Evolutionary conservation across 2,113 vertebrate genomes (phyloP).

Genomic region (Podarcis raffonei): DNA sequence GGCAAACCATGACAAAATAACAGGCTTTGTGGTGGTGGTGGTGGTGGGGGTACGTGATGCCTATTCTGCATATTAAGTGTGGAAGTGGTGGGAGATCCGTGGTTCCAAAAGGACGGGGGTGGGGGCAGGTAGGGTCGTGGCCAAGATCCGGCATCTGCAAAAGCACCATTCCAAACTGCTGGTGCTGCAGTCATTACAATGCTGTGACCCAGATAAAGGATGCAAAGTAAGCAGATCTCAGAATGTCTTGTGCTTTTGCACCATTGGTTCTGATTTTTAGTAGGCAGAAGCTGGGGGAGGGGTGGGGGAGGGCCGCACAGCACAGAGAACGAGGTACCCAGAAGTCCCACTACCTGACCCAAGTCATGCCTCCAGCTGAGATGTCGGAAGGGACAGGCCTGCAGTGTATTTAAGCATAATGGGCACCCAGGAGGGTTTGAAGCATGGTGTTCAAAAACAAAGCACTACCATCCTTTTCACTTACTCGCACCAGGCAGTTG

Average conservation of each 20-base stretch:
- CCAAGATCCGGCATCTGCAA: not conserved
- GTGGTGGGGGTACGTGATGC: not conserved
- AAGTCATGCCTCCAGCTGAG: too few species aligned
- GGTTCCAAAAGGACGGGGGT: not conserved
- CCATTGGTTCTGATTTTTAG: not conserved
- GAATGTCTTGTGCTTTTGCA: too few species aligned
- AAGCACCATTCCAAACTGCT: not conserved
- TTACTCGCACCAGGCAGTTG: too few species aligned
- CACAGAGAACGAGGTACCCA: not conserved
- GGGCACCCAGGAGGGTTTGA: not conserved
- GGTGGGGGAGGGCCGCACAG: not conserved
- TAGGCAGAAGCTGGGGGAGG: not conserved
- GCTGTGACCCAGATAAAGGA: not conserved
- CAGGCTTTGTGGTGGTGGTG: not conserved
- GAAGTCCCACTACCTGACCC: not conserved
- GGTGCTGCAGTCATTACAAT: not conserved
- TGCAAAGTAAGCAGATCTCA: too few species aligned
- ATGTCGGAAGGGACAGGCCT: too few species aligned
- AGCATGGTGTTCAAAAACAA: not conserved
- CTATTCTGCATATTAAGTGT: not conserved
- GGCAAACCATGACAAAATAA: not conserved
- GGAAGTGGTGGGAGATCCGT: too few species aligned
- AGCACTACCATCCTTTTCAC: not conserved
- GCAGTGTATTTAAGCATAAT: too few species aligned
- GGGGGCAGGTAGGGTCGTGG: not conserved